These are phyloP conservation scores for Spatula clypeata DNA, from an alignment of 2,797 vertebrate genomes.

Conservation along the genomic window DNA sequence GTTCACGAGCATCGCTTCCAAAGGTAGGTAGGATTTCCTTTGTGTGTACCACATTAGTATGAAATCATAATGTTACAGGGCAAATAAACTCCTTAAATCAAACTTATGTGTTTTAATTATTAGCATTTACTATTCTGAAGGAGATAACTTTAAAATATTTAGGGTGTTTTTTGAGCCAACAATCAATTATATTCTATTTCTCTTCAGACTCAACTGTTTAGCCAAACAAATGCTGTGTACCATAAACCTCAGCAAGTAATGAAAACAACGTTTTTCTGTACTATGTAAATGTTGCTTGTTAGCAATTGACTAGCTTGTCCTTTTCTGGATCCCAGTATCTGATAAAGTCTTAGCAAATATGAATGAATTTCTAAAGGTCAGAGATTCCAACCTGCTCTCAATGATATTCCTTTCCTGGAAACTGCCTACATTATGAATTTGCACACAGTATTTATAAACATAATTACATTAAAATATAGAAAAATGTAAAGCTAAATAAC, in stretches of 20 bases:
- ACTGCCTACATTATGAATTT: not conserved
- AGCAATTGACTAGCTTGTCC: not conserved
- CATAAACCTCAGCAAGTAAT: not conserved
- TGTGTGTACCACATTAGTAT: not conserved
- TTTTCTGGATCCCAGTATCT: not conserved
- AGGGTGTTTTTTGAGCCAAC: fast-evolving
- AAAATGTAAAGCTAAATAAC: not conserved
- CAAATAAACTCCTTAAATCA: not conserved
- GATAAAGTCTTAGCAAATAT: not conserved
- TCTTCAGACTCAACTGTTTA: not conserved
- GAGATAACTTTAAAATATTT: not conserved
- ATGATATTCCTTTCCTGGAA: not conserved
- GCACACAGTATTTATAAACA: not conserved
- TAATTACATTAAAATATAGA: not conserved
- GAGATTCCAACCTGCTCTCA: not conserved
- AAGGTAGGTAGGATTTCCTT: constrained; percentile 85
- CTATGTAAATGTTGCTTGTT: not conserved
- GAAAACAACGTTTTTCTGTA: not conserved
- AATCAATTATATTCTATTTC: not conserved
- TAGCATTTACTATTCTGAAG: not conserved
- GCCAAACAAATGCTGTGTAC: not conserved
- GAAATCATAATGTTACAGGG: not conserved
- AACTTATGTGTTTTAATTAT: not conserved
- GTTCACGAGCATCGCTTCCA: constrained; percentile 94
- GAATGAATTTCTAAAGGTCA: not conserved